Evolutionary conservation across 2,888 invertebrate species (phyloP), one percentile per base, ranked within the genome.

Genomic region (Acronicta leporina): DNA sequence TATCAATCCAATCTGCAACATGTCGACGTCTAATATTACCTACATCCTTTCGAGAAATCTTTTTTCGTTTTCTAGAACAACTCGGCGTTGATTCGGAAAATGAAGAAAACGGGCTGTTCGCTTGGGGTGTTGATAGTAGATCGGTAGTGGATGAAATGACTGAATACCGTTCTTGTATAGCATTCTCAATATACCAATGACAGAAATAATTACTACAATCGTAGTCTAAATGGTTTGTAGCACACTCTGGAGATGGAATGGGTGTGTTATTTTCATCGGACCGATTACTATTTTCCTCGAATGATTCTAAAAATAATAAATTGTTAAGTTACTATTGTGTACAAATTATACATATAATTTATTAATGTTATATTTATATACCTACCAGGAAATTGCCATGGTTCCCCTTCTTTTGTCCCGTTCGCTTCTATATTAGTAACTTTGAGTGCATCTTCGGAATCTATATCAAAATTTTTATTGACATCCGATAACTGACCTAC

Each of bases 201-300:
- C 41, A 41, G 41, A 41, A 41, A 15, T 33, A 33, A 11, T 33
- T 9, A 33, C 33, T 33, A 33, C 33, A 33, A 33, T 33, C 33
- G 33, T 33, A 41, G 41, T 41, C 41, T 41, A 41, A 41, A 41
- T 41, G 41, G 41, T 41, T 41, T 41, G 41, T 41, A 41, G 41
- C 15, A 41, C 41, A 41, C n/a, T 41, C 41, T 41, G 41, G 41
- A 15, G 41, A 41, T 41, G 41, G 41, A 14, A 41, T 41, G 41
- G 41, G 41, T 41, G 41, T 41, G 41, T 14, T 41, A 41, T 41
- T 41, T 41, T 41, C 41, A 41, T 41, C 41, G 41, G 41, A 41
- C 41, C 41, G 41, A 15, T 40, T 40, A 13, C 6, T 40, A 40
- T 40, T 40, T 8, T 13, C 40, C 40, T 40, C 40, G 40, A 40